Evolutionary conservation across 2,797 vertebrate species (phyloP).

Genomic region (Cryptoblepharus egeriae): DNA sequence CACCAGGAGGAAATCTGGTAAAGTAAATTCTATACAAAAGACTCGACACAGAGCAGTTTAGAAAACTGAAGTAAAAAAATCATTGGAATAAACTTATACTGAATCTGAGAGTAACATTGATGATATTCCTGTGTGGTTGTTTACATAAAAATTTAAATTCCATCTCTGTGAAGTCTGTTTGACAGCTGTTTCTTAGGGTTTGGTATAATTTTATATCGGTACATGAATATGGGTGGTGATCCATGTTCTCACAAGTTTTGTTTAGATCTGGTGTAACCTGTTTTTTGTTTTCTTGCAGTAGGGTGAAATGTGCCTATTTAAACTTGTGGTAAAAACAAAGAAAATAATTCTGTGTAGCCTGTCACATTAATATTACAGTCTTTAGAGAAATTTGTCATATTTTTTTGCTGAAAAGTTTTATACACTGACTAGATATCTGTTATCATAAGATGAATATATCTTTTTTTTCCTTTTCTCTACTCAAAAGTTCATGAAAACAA

Average conservation of each 20-base stretch:
- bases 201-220: not conserved
- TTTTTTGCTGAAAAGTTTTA: not conserved
- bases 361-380: not conserved
- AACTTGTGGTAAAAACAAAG: not conserved
- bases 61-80: not conserved
- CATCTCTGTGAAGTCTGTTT: not conserved
- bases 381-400: not conserved
- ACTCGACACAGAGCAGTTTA: not conserved
- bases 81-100: not conserved
- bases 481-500: not conserved
- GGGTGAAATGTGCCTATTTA: not conserved
- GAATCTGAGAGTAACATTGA: not conserved
- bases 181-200: not conserved
- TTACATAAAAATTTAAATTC: not conserved
- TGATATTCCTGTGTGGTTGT: not conserved
- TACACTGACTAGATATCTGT: not conserved
- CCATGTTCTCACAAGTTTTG: not conserved
- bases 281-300: not conserved
- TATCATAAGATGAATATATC: not conserved
- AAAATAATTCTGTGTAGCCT: not conserved
- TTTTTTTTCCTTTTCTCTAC: too few relatives aligned
- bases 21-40: conserved; percentile 40
- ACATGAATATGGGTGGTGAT: too few relatives aligned
- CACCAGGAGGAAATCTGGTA: not conserved
- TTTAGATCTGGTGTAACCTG: not conserved